phyloP scores from a whole-genome alignment of 2,113 vertebrate genomes.

The Girardinichthys multiradiatus region DNA sequence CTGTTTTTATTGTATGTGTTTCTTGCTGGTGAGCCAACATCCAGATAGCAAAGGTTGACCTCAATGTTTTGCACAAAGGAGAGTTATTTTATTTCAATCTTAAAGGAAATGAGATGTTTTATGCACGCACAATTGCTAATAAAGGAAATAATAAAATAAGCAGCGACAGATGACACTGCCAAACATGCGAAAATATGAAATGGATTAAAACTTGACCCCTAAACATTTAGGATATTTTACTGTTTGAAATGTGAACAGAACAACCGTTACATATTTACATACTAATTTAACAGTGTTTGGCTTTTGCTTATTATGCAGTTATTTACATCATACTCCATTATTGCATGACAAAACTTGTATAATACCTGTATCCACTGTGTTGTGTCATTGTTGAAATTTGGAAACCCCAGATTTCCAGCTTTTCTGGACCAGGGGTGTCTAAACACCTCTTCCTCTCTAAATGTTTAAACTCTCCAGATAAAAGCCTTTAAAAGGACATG shows the following conservation, averaged over 20 bases:
- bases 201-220: no score
- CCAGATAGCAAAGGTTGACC: neutral
- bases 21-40: slow-evolving; percentile 21
- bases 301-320: slow-evolving; percentile 7
- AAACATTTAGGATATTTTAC: neutral
- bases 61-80: slow-evolving; percentile 5
- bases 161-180: neutral
- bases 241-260: neutral
- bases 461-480: slow-evolving; percentile 25
- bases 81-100: neutral
- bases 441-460: slow-evolving; percentile 6
- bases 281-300: neutral
- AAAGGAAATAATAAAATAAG: slow-evolving; percentile 3
- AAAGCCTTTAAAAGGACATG: slow-evolving; percentile 54
- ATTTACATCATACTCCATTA: slow-evolving; percentile 24
- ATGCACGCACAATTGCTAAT: neutral
- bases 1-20: slow-evolving; percentile 21
- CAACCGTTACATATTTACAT: neutral
- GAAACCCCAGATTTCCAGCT: slow-evolving; percentile 16
- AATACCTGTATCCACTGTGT: slow-evolving; percentile 42
- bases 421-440: slow-evolving; percentile 20
- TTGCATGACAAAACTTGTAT: slow-evolving; percentile 61
- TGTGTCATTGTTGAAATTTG: slow-evolving; percentile 37
- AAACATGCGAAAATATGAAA: neutral
- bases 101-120: neutral